Percentiles rank a stretch among this genome's conserved stretches.
Conservation (phyloP, 2,797 vertebrate genomes). For the Poecilia gillii region DNA sequence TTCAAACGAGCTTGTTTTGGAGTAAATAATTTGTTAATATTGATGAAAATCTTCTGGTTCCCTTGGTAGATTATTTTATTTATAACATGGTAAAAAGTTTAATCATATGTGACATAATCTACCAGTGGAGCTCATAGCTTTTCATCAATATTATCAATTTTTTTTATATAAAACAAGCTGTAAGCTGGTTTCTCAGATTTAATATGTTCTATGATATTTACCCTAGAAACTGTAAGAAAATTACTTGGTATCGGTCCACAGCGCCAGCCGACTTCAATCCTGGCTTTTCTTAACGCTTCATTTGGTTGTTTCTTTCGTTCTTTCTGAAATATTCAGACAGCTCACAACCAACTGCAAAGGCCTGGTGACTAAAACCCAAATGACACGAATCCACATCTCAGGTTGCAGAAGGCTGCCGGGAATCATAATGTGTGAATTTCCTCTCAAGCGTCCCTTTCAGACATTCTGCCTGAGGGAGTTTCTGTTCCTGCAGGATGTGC, state of each 20-base stretch:
- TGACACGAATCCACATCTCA: conserved; percentile 15
- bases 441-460: conserved; percentile 7
- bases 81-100: too few relatives aligned
- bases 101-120: too few relatives aligned
- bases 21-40: too few relatives aligned
- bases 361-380: conserved; percentile 8
- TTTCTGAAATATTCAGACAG: conserved; percentile 4
- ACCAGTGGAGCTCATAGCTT: too few relatives aligned
- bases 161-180: too few relatives aligned
- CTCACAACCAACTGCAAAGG: conserved; percentile 31
- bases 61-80: too few relatives aligned
- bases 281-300: conserved; percentile 35
- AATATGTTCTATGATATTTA: too few relatives aligned
- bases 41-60: too few relatives aligned
- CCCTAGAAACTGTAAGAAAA: too few relatives aligned
- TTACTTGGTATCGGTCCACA: conserved; percentile 8
- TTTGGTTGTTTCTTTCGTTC: conserved; percentile 20
- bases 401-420: conserved; percentile 20
- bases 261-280: conserved; percentile 20
- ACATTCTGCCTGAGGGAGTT: conserved; percentile 25
- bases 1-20: too few relatives aligned
- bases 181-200: too few relatives aligned
- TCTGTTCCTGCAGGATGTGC: conserved; percentile 26
- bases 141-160: too few relatives aligned
- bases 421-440: conserved; percentile 28